These are phyloP conservation scores for Petrosia ficiformis DNA, from an alignment of 37 sponge, comb jelly and placozoan genomes.

Conservation along the genomic window DNA sequence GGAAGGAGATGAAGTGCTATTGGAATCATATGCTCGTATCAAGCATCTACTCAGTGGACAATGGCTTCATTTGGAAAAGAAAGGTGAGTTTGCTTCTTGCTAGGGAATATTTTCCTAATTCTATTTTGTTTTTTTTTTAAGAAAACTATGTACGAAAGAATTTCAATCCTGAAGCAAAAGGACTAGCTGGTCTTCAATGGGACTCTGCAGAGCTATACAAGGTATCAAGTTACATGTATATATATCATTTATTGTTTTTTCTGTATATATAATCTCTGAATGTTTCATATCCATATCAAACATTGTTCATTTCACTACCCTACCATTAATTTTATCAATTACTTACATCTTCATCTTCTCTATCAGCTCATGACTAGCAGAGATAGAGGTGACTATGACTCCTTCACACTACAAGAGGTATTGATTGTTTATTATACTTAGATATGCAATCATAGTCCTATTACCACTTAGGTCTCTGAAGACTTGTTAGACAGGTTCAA, in stretches of 20 bases:
- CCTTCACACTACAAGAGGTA: conserved; percentile 71
- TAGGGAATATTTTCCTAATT: background rate
- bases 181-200: conserved; percentile 61
- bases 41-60: conserved; percentile 47
- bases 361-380: conserved; percentile 13
- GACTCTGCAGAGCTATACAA: conserved; percentile 58
- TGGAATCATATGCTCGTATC: conserved; percentile 69
- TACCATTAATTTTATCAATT: background rate
- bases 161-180: conserved; percentile 17
- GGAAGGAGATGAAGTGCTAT: conserved; percentile 53
- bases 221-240: conserved; percentile 6
- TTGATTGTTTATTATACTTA: background rate
- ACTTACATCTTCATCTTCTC: background rate
- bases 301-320: background rate
- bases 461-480: conserved; percentile 40
- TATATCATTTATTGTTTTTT: too few species aligned
- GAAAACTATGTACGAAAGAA: conserved; percentile 3
- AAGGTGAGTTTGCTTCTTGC: background rate
- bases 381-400: conserved; percentile 54
- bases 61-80: conserved; percentile 62
- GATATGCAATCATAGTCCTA: background rate
- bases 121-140: background rate
- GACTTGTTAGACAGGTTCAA: conserved; percentile 68
- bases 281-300: too few species aligned
- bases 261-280: too few species aligned